These are phyloP conservation scores for Cheilosia variabilis DNA, from an alignment of 2,888 invertebrate genomes.

Conservation along the genomic window DNA sequence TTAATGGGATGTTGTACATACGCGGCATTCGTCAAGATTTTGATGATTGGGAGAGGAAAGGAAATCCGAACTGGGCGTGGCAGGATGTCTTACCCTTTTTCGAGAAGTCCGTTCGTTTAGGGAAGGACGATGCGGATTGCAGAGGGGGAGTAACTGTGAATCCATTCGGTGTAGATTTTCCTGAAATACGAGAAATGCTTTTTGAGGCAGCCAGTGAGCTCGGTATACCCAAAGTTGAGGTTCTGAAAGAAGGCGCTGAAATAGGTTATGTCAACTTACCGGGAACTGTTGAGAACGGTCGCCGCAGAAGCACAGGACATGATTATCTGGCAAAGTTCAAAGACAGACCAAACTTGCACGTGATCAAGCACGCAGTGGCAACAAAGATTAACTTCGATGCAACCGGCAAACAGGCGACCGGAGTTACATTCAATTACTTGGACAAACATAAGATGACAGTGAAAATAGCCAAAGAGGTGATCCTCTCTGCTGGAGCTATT, in stretches of 20 bases:
- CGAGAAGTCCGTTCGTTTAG: constrained; percentile 86
- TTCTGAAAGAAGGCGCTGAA: constrained; percentile 82
- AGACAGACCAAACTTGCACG: constrained; percentile 85
- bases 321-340: constrained; percentile 86
- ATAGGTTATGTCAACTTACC: constrained; percentile 84
- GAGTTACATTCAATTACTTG: constrained; percentile 85
- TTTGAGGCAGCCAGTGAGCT: constrained; percentile 84
- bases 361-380: constrained; percentile 86
- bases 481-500: constrained; percentile 81
- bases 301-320: constrained; percentile 89
- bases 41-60: constrained; percentile 86
- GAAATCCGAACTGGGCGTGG: constrained; percentile 88
- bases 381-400: constrained; percentile 85
- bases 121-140: constrained; percentile 77
- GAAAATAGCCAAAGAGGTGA: constrained; percentile 77
- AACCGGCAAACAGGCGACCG: constrained; percentile 82
- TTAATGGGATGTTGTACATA: constrained; percentile 88
- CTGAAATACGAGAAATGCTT: constrained; percentile 79
- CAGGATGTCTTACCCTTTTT: constrained; percentile 91
- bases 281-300: constrained; percentile 86
- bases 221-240: constrained; percentile 81
- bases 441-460: constrained; percentile 75
- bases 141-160: constrained; percentile 83
- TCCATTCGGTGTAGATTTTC: constrained; percentile 78
- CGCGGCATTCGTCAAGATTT: constrained; percentile 87